Base-by-base conservation (phyloP, 2,797 vertebrate species). In the Valencia hispanica region DNA sequence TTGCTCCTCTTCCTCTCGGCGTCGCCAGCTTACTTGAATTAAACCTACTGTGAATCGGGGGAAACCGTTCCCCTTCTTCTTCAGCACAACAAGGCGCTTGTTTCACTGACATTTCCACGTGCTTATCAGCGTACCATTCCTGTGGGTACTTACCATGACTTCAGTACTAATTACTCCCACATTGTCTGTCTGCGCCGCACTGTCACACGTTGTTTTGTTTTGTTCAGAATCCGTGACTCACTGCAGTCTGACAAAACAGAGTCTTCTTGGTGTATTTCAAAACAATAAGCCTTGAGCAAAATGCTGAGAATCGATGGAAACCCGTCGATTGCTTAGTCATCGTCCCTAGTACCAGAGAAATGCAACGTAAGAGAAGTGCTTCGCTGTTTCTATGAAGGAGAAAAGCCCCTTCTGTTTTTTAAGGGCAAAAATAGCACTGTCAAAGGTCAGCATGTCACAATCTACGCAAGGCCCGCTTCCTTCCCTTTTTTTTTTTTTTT, bases 141-240 rank as follows among this genome's bases (percentile, higher is more conserved):
- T 39, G 11, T 2, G 45, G 47, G 74, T 66, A 66, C 59, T 78
- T 78, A 63, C 77, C 77, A 68, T 48, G 41, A 69, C 76, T 55
- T 53, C 27, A 48, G 32, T 27, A 32, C 76, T 34, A 18, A 66
- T 53, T 41, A 66, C 59, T 78, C 76, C 75, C 74, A 81, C 79
- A 55, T 69, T 7, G 15, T 82, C 80, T 78, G 72, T 59, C 61
- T 45, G 65, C 34, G 34, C 30, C 65, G 39, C 43, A 20, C 32
- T 30, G 66, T 32, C 74, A 61, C 59, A 36, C 47, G 66, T 65
- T 79, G 72, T 82, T 79, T 73, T 87, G 65, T 80, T 86, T 68
- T 72, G 59, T 70, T 81, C 53, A 36, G 39, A 53, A 73, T 70
- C 30, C 11, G 78, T 91, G 91, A 90, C 51, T 87, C 90, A 89